Evolutionary conservation across 64 coral and sea anemone genomes (phyloP).

Genomic region (Actinia tenebrosa): DNA sequence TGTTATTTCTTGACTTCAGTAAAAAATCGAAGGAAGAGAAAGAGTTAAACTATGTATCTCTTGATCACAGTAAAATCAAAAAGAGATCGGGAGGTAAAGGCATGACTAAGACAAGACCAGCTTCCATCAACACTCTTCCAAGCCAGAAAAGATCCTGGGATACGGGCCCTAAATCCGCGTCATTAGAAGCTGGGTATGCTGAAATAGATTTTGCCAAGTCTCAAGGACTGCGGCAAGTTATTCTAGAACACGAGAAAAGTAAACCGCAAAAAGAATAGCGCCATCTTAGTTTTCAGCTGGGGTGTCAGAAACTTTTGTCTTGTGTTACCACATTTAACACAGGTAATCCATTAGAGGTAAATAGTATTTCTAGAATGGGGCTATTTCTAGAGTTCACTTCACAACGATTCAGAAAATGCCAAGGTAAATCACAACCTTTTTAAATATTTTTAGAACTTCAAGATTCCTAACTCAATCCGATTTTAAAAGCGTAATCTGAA

Average conservation of each 20-base stretch:
- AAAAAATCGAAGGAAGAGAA: slow-evolving; percentile 5
- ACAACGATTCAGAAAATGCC: neutral
- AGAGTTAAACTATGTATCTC: slow-evolving; percentile 59
- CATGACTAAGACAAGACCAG: slow-evolving; percentile 1
- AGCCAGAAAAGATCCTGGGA: neutral
- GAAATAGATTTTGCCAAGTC: slow-evolving; percentile 84
- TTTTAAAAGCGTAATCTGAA: too few relatives aligned
- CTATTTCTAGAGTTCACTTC: neutral
- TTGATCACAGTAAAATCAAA: slow-evolving; percentile 51
- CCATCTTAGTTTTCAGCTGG: neutral
- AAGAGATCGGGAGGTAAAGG: neutral
- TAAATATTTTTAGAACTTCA: neutral
- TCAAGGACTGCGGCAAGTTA: slow-evolving; percentile 57
- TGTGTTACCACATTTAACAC: neutral
- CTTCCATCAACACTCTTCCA: slow-evolving; percentile 16
- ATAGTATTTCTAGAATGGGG: neutral
- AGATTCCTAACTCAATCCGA: neutral
- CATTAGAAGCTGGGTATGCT: slow-evolving; percentile 41
- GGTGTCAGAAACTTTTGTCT: too few relatives aligned
- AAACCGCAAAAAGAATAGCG: slow-evolving; percentile 4
- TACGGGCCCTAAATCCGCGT: slow-evolving; percentile 39
- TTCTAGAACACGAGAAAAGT: slow-evolving; percentile 20
- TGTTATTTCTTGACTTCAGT: slow-evolving; percentile 17
- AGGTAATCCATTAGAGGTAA: neutral
- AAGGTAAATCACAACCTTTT: neutral